These are phyloP conservation scores for Cephalotes varians DNA, from an alignment of 2,888 invertebrate species.

Conservation along the genomic window DNA sequence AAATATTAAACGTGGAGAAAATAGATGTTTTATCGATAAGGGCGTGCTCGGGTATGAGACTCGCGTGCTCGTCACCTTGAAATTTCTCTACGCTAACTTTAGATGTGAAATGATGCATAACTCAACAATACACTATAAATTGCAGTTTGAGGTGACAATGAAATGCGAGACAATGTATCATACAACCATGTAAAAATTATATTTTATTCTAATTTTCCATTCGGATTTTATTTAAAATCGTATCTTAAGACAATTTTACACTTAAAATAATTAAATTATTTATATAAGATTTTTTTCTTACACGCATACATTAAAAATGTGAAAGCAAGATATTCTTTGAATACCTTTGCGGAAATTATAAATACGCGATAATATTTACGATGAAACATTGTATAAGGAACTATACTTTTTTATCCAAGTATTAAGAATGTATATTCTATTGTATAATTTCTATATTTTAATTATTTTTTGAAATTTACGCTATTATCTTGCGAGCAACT, in stretches of 20 bases:
- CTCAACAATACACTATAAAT: slow-evolving; percentile 40
- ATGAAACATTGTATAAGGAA: background rate
- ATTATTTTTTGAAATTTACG: slow-evolving; percentile 1
- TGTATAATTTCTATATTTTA: background rate
- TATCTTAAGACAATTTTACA: background rate
- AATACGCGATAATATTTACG: background rate
- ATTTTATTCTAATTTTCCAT: background rate
- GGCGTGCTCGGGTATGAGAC: slow-evolving; percentile 24
- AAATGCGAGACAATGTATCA: background rate
- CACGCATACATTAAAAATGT: background rate
- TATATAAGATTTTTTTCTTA: background rate
- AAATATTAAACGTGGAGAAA: slow-evolving; percentile 52
- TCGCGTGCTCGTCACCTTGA: slow-evolving; percentile 49
- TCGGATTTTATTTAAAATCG: background rate
- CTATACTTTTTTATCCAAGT: background rate
- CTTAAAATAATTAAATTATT: background rate
- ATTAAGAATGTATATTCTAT: background rate
- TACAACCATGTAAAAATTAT: background rate
- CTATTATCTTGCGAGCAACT: background rate
- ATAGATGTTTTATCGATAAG: slow-evolving; percentile 51
- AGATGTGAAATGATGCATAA: slow-evolving; percentile 53
- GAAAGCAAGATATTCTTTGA: background rate
- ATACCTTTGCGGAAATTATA: background rate
- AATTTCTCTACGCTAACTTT: slow-evolving; percentile 52
- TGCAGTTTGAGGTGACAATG: slow-evolving; percentile 7